phyloP scores from a whole-genome alignment of 2,888 invertebrate genomes.

The Monoplex corrugatus region DNA sequence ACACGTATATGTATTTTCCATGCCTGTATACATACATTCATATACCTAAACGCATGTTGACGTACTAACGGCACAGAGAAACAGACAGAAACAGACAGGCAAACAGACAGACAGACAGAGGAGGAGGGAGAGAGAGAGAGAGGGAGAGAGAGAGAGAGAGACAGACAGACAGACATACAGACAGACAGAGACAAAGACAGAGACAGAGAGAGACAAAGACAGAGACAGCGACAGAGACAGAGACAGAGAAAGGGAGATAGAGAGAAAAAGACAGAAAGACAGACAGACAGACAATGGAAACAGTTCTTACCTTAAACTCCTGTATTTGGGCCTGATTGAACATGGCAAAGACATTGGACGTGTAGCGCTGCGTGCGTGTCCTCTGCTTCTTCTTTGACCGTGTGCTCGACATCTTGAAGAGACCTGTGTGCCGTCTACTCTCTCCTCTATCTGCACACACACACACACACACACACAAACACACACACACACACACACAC shows the following conservation, averaged over 20 bases:
- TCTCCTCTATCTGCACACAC: not conserved
- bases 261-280: conserved; percentile 27
- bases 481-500: too few species aligned
- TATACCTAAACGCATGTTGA: too few species aligned
- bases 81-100: not conserved
- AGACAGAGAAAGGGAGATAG: too few species aligned
- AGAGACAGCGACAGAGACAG: not conserved
- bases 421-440: not conserved
- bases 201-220: not conserved
- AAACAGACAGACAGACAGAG: not conserved
- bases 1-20: too few species aligned
- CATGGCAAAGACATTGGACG: conserved; percentile 81
- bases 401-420: conserved; percentile 73
- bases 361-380: conserved; percentile 79
- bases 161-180: not conserved
- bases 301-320: conserved; percentile 78
- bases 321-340: conserved; percentile 81
- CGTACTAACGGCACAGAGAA: too few species aligned
- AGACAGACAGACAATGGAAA: conserved; percentile 12
- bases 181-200: not conserved
- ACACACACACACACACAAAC: too few species aligned
- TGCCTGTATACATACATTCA: too few species aligned
- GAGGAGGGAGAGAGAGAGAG: too few species aligned
- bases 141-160: not conserved
- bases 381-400: conserved; percentile 76